Conservation (phyloP, 2,113 vertebrate genomes). For the Dryoscopus gambensis region DNA sequence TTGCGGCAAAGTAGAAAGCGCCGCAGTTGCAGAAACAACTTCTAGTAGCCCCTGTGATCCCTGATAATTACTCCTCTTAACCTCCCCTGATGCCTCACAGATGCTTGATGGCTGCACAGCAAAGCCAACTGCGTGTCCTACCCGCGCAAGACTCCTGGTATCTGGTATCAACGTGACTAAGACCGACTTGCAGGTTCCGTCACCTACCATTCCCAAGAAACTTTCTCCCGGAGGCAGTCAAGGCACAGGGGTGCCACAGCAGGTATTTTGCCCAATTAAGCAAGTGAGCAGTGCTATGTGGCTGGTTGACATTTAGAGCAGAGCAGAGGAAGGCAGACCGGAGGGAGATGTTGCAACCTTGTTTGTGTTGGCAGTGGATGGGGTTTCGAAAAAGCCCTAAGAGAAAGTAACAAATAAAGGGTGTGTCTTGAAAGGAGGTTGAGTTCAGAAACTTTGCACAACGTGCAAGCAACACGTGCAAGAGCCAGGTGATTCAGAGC, state of each 20-base stretch:
- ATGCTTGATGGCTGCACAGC: neutral
- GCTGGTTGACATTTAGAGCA: neutral
- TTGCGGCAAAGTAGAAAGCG: neutral
- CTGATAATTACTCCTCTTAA: neutral
- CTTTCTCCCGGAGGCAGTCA: neutral
- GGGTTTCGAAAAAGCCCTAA: slow-evolving; percentile 47
- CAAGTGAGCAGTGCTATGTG: neutral
- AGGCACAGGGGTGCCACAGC: neutral
- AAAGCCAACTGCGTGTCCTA: neutral
- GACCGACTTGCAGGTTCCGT: neutral
- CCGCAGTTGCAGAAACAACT: neutral
- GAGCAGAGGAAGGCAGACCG: neutral
- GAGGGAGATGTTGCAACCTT: slow-evolving; percentile 30
- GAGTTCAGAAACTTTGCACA: slow-evolving; percentile 45
- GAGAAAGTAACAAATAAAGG: slow-evolving; percentile 61
- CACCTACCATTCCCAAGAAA: neutral
- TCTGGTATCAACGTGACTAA: neutral
- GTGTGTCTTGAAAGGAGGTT: neutral
- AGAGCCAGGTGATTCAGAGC: slow-evolving; percentile 27
- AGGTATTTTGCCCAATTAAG: neutral
- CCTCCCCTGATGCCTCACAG: neutral
- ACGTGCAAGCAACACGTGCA: neutral
- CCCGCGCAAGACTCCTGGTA: neutral
- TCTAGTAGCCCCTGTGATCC: neutral
- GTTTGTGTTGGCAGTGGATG: slow-evolving; percentile 28